phyloP scores from a whole-genome alignment of 2,888 invertebrate genomes.

The Eupithecia subumbrata region DNA sequence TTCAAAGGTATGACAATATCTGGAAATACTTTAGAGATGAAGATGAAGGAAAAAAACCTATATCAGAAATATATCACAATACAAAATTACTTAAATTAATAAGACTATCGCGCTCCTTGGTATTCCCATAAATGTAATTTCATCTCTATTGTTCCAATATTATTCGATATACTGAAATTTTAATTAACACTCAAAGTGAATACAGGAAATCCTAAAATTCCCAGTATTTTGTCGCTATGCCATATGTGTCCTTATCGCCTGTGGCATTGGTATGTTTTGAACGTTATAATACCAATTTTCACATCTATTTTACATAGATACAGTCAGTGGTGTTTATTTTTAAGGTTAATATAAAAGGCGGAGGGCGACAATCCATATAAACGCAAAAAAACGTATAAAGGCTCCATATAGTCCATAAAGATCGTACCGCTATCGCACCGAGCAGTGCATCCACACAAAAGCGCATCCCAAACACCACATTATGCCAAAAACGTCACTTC shows the following conservation, averaged over 20 bases:
- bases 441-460: slow-evolving; percentile 59
- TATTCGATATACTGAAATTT: background rate
- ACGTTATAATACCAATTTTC: background rate
- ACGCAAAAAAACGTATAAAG: slow-evolving; percentile 37
- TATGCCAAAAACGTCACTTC: slow-evolving; percentile 61
- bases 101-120: background rate
- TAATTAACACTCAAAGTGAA: background rate
- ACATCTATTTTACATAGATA: slow-evolving; percentile 2
- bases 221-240: slow-evolving; percentile 12
- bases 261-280: slow-evolving; percentile 10
- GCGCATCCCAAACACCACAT: slow-evolving; percentile 58
- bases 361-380: slow-evolving; percentile 48
- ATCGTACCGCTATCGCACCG: slow-evolving; percentile 51
- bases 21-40: background rate
- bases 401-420: slow-evolving; percentile 52
- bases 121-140: background rate
- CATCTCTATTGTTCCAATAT: background rate
- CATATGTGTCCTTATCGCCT: slow-evolving; percentile 26
- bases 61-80: no score
- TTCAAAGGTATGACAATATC: background rate
- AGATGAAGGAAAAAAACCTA: no score
- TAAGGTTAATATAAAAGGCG: slow-evolving; percentile 13
- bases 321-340: background rate
- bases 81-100: background rate
- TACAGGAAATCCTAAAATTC: slow-evolving; percentile 32